Evolutionary conservation across 2,797 vertebrate genomes (phyloP).

Genomic region (Poeciliopsis infans): DNA sequence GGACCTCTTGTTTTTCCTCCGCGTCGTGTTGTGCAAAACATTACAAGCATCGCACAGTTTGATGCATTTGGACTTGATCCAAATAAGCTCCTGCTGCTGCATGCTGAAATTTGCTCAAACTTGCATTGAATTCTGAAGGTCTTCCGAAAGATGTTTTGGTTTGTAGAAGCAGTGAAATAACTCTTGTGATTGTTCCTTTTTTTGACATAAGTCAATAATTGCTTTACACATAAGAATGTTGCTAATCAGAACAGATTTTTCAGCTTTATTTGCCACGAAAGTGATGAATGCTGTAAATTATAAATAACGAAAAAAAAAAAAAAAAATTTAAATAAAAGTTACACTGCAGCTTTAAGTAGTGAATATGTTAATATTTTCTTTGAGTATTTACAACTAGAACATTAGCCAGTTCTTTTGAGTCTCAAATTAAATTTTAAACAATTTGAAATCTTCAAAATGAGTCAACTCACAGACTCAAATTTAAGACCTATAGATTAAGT

Average conservation of each 20-base stretch:
- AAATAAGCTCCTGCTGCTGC: not conserved
- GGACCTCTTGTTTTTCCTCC: not conserved
- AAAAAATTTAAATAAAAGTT: too few relatives aligned
- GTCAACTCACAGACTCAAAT: not conserved
- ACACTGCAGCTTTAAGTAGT: not conserved
- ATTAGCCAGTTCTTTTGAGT: not conserved
- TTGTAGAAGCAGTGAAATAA: not conserved
- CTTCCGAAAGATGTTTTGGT: not conserved
- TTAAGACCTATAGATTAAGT: not conserved
- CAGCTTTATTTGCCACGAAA: not conserved
- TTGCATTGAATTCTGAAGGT: constrained; percentile 48
- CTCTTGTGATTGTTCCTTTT: not conserved
- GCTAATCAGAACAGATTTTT: not conserved
- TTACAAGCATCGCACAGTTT: constrained; percentile 4
- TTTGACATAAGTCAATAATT: not conserved
- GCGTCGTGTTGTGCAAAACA: constrained; percentile 10
- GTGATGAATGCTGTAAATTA: not conserved
- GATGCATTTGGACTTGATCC: not conserved
- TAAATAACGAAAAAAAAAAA: too few relatives aligned
- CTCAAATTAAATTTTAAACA: not conserved
- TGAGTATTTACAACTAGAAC: constrained; percentile 1
- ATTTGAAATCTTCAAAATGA: not conserved
- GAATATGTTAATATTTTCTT: not conserved
- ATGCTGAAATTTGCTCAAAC: constrained; percentile 15
- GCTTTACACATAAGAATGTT: not conserved